A percentile compares a stretch with the other conserved stretches of the same genome.
Evolutionary conservation across 2,888 invertebrate species (phyloP).

Genomic region (Cheilosia grossa): DNA sequence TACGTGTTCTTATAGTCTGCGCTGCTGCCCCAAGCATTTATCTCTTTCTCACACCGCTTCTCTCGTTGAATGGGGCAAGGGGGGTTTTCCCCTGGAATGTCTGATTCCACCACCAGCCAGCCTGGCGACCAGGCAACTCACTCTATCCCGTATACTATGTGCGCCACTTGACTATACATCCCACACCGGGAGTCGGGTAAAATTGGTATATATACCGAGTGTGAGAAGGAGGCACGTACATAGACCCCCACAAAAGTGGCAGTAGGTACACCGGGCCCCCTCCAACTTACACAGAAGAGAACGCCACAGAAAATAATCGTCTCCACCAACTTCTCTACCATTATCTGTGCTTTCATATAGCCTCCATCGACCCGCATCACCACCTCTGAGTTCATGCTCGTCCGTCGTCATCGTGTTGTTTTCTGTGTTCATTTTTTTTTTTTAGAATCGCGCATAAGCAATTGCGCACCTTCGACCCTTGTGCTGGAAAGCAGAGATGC

Average conservation of each 20-base stretch:
- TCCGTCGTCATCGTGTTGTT: constrained; percentile 33
- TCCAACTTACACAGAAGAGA: constrained; percentile 58
- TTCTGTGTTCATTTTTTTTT: constrained; percentile 48
- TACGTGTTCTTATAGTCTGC: constrained; percentile 52
- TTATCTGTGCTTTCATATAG: constrained; percentile 47
- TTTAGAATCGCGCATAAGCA: constrained; percentile 78
- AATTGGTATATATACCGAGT: constrained; percentile 51
- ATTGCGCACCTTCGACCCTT: constrained; percentile 77
- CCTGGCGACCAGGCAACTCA: constrained; percentile 47
- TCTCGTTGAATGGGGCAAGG: constrained; percentile 16
- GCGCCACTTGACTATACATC: constrained; percentile 54
- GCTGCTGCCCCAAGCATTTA: constrained; percentile 56
- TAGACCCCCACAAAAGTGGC: constrained; percentile 37
- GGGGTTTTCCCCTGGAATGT: constrained; percentile 60
- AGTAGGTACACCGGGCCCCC: constrained; percentile 2
- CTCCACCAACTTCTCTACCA: constrained; percentile 60
- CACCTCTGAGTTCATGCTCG: constrained; percentile 13
- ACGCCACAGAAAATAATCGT: constrained; percentile 65
- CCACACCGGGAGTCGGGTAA: constrained; percentile 22
- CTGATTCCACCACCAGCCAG: constrained; percentile 44
- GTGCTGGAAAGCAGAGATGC: constrained; percentile 35
- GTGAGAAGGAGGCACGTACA: constrained; percentile 16
- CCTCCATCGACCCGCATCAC: constrained; percentile 33
- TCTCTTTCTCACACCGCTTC: constrained; percentile 65
- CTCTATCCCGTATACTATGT: constrained; percentile 46